These are phyloP conservation scores for Agriopis leucophaearia DNA, from an alignment of 2,888 invertebrate species.

Conservation along the genomic window DNA sequence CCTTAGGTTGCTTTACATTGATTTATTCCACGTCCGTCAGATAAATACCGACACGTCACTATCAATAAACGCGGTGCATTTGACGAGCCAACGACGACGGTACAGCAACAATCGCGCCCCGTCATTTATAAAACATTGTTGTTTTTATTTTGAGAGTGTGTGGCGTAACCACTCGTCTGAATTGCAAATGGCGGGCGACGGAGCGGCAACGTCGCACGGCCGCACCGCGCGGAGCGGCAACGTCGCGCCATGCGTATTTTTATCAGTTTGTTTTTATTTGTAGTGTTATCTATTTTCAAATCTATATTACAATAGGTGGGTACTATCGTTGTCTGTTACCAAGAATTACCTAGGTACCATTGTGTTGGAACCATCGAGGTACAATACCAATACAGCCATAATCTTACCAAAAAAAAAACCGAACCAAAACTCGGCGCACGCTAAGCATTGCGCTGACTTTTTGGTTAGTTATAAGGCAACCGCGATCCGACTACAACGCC, in stretches of 20 bases:
- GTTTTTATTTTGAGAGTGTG: constrained; percentile 80
- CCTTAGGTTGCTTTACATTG: not conserved
- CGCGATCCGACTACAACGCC: too few species aligned
- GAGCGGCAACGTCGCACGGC: constrained; percentile 69
- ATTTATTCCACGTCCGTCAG: constrained; percentile 11
- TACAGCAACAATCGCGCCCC: constrained; percentile 53
- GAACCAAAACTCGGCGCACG: too few species aligned
- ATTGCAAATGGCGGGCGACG: constrained; percentile 77
- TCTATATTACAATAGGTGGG: constrained; percentile 7
- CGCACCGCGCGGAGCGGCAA: constrained; percentile 63
- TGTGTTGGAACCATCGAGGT: too few species aligned
- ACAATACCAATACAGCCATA: too few species aligned
- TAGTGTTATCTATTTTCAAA: constrained; percentile 6
- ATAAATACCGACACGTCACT: not conserved
- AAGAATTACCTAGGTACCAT: not conserved
- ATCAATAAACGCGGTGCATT: constrained; percentile 43
- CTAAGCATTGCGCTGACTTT: too few species aligned
- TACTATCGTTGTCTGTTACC: constrained; percentile 14
- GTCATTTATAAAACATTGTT: constrained; percentile 54
- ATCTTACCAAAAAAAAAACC: too few species aligned
- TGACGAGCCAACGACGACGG: constrained; percentile 48
- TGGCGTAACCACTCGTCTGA: constrained; percentile 74
- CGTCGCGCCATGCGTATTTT: constrained; percentile 75
- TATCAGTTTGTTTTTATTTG: constrained; percentile 57
- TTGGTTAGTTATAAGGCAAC: too few species aligned